These are phyloP conservation scores for Acanthis flammea DNA, from an alignment of 2,797 vertebrate genomes.

Conservation along the genomic window DNA sequence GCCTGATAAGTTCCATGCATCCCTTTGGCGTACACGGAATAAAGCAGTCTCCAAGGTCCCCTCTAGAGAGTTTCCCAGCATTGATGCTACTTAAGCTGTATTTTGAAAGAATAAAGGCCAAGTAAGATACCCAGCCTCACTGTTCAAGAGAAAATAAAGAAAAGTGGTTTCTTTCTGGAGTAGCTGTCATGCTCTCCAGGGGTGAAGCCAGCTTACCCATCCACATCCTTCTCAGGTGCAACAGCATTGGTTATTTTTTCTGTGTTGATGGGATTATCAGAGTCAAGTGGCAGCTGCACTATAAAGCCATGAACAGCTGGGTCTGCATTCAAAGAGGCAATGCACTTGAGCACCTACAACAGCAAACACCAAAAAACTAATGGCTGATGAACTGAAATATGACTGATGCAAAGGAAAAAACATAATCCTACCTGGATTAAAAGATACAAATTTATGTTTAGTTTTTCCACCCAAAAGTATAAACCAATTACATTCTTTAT, in stretches of 20 bases:
- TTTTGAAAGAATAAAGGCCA: conserved; percentile 25
- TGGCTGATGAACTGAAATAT: background rate
- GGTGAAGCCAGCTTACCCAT: conserved; percentile 81
- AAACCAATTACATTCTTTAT: background rate
- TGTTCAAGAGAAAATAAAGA: background rate
- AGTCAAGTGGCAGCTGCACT: conserved; percentile 94
- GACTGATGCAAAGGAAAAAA: background rate
- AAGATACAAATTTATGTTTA: background rate
- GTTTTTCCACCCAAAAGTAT: background rate
- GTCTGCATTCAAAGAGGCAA: conserved; percentile 89
- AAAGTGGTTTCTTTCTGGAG: background rate
- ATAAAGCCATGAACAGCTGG: conserved; percentile 90
- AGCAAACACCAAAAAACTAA: background rate
- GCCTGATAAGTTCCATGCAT: conserved; percentile 94
- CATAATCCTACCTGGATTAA: background rate
- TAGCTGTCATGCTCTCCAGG: background rate
- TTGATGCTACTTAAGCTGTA: conserved; percentile 90
- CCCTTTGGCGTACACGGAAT: conserved; percentile 97
- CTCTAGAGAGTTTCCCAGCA: conserved; percentile 94
- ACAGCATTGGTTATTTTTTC: conserved; percentile 91
- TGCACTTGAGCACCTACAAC: conserved; percentile 85
- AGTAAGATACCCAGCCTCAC: background rate
- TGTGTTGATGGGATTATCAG: conserved; percentile 86
- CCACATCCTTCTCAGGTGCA: conserved; percentile 91
- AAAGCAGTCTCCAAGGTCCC: conserved; percentile 91